Base-by-base conservation (phyloP, 1,140 invertebrate species). In the Plectrocnemia conspersa region DNA sequence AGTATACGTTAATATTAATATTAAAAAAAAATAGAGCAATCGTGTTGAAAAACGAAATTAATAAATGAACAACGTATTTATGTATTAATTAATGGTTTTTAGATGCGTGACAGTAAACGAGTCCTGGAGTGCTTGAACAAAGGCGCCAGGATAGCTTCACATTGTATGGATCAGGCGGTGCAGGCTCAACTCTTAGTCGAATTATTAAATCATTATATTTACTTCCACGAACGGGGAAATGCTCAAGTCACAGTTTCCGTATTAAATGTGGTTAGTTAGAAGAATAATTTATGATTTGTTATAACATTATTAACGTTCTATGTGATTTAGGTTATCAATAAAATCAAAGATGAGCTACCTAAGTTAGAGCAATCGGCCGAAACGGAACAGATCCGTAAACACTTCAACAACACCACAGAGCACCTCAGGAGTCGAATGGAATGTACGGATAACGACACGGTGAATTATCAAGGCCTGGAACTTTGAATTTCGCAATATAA, bases 51-150 rank as follows among this genome's bases (percentile, higher is more conserved):
- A n/a, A n/a, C n/a, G n/a, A n/a, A n/a, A n/a, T n/a, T n/a, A n/a
- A n/a, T n/a, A n/a, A n/a, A n/a, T n/a, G n/a, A 29, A 7, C n/a
- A 29, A 29, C 27, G 27, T 29, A 7, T 29, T 29, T 29, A 29
- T 29, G 6, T 29, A 7, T 7, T 29, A 29, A 29, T 29, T n/a
- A 29, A 29, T 29, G 27, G 27, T 7, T 29, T 29, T 49, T 56
- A 91, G 81, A 83, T 95, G 72, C 86, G 87, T 59, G 93, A 98
- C 73, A 90, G 89, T 4, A 88, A 88, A 63, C 79, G 90, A 47
- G 95, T 97, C 0, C 75, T 94, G 32, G 96, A 98, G 65, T 98
- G 95, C 71, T 74, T 99, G 46, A 97, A 97, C 70, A 98, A 98
- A 73, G 93, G 91, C 3, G 83, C 93, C 1, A 84, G 91, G 57